Base-by-base conservation (phyloP, 2,797 vertebrate genomes). In the Cercopithecus petaurista region DNA sequence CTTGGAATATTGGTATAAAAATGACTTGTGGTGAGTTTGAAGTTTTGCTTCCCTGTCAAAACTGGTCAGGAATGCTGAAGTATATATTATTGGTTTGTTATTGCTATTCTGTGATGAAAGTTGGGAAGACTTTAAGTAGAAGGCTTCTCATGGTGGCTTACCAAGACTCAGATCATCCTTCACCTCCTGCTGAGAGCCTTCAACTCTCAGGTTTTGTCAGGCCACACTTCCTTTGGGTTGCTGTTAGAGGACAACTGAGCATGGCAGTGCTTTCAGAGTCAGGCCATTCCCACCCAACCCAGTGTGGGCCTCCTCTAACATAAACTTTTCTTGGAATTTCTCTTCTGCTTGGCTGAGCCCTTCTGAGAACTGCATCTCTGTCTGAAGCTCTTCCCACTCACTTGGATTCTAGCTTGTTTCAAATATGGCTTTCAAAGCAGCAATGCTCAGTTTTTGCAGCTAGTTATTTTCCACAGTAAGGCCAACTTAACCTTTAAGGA, bases 231-330 rank as follows among this genome's bases (percentile, higher is more conserved):
- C 48, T 43, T n/a, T n/a, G 50, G 9, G 11, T 14, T 36, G 1
- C 1, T 67, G 14, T 13, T 30, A 59, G 41, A n/a, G 24, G 39
- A 5, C 26, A 21, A 82, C 15, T 59, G 39, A 36, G 12, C 21
- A 8, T 4, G 9, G 41, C 22, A 73, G 21, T 76, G 17, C 2
- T 90, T 52, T 50, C 14, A 28, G 4, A 90, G 10, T 12, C 9
- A 50, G 8, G 61, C 24, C 8, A 9, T 26, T 72, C n/a, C 13
- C 64, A 28, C 41, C 52, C 2, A 21, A 19, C 48, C 59, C 2
- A 15, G 0, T 7, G 10, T 26, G 2, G 4, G 4, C 26, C 36
- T 80, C 36, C 28, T 17, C 1, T n/a, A 50, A 30, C 1, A 26
- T 5, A 39, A 12, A 7, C 6, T 7, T 81, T 80, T 57, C 13